These are phyloP conservation scores for Eupsittula cactorum DNA, from an alignment of 2,113 vertebrate genomes.

Conservation along the genomic window DNA sequence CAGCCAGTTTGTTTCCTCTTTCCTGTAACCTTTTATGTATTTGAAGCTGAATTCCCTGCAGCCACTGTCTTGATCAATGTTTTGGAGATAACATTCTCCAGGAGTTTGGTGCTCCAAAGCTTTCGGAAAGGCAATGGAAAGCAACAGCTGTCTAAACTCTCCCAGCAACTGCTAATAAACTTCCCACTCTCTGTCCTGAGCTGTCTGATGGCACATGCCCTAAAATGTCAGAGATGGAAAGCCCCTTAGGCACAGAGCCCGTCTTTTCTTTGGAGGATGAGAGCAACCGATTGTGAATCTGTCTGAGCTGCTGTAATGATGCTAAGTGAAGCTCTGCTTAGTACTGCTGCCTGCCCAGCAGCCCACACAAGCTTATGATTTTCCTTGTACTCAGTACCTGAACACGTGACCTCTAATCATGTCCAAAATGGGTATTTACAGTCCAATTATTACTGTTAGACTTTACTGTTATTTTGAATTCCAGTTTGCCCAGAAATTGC, in stretches of 20 bases:
- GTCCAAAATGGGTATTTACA: background rate
- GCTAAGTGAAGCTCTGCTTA: background rate
- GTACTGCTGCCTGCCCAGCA: background rate
- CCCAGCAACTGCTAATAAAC: background rate
- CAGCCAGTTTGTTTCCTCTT: background rate
- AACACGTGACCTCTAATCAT: fast-evolving
- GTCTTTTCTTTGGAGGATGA: background rate
- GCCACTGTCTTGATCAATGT: background rate
- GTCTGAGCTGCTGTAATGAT: background rate
- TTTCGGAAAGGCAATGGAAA: background rate
- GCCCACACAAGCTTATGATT: fast-evolving
- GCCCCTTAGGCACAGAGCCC: background rate
- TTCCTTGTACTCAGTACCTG: background rate
- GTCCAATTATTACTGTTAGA: background rate
- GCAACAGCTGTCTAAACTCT: slow-evolving; percentile 34
- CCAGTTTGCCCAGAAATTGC: background rate
- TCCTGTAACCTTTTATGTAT: background rate
- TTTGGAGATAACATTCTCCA: slow-evolving; percentile 1
- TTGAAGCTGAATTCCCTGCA: background rate
- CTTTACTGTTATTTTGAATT: background rate
- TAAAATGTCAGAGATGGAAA: background rate
- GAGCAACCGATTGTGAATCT: background rate
- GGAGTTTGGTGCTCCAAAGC: background rate
- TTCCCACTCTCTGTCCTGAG: background rate
- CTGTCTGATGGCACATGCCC: background rate